Evolutionary conservation across 2,797 vertebrate genomes (phyloP).

Genomic region (Lemur catta): DNA sequence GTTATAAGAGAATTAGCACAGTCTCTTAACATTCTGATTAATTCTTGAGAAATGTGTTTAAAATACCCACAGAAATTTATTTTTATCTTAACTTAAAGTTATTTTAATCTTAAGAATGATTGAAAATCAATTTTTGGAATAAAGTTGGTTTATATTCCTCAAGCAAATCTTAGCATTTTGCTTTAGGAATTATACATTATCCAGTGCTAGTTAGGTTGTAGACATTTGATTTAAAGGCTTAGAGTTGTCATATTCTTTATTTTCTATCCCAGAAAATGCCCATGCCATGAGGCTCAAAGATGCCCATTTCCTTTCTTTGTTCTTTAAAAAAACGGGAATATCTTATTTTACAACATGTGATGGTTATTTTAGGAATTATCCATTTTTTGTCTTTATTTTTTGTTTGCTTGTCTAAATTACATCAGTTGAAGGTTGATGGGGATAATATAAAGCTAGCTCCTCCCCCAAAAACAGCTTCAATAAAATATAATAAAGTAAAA

Average conservation of each 20-base stretch:
- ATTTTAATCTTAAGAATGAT: not conserved
- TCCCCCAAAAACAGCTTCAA: not conserved
- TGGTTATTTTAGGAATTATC: not conserved
- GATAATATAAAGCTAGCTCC: not conserved
- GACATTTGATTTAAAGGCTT: not conserved
- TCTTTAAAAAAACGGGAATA: not conserved
- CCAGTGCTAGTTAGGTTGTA: not conserved
- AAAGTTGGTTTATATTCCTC: not conserved
- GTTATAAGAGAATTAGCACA: not conserved
- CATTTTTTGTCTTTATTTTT: not conserved
- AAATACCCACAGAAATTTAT: not conserved
- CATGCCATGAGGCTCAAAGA: not conserved
- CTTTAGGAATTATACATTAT: not conserved
- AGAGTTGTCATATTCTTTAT: not conserved
- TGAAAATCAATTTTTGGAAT: not conserved
- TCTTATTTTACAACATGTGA: not conserved
- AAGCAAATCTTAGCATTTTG: not conserved
- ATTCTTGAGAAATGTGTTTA: constrained; percentile 1
- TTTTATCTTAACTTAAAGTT: not conserved
- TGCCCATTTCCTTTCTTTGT: not conserved
- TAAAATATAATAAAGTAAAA: not conserved
- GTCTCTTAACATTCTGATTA: not conserved
- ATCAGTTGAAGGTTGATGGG: not conserved
- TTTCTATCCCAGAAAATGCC: not conserved
- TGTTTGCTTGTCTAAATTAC: not conserved